phyloP scores from a whole-genome alignment of 2,113 vertebrate genomes.

The Pygoscelis adeliae region DNA sequence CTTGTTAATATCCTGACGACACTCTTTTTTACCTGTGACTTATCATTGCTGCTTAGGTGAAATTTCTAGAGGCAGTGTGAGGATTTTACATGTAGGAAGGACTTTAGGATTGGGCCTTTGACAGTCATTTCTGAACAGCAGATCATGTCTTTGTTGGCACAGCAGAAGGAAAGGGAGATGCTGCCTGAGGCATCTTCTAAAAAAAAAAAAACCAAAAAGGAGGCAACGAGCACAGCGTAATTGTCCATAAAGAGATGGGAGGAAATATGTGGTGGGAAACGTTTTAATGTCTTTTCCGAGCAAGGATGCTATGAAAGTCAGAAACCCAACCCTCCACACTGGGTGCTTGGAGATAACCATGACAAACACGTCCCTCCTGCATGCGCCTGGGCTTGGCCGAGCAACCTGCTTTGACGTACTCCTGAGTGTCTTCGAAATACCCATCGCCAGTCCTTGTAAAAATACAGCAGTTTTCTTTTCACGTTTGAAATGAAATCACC shows the following conservation, averaged over 20 bases:
- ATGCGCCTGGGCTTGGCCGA: fast-evolving
- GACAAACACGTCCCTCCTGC: not conserved
- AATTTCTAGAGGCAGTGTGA: not conserved
- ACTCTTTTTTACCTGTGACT: not conserved
- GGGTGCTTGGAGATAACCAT: not conserved
- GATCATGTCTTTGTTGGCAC: not conserved
- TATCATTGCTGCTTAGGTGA: not conserved
- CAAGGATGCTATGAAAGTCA: not conserved
- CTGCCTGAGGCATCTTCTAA: not conserved
- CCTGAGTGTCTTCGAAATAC: not conserved
- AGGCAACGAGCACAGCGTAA: fast-evolving
- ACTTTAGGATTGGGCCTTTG: not conserved
- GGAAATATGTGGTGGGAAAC: not conserved
- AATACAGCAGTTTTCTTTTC: not conserved
- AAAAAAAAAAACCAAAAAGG: not conserved
- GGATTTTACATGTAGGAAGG: not conserved
- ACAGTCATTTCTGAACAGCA: not conserved
- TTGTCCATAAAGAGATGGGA: not conserved
- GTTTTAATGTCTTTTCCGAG: not conserved
- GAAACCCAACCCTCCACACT: not conserved
- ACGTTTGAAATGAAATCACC: not conserved
- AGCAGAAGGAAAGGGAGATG: not conserved
- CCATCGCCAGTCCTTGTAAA: not conserved
- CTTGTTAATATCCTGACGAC: not conserved
- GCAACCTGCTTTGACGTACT: fast-evolving